Conservation (phyloP, 2,888 invertebrate genomes). For the Hirtodrosophila trivittata region DNA sequence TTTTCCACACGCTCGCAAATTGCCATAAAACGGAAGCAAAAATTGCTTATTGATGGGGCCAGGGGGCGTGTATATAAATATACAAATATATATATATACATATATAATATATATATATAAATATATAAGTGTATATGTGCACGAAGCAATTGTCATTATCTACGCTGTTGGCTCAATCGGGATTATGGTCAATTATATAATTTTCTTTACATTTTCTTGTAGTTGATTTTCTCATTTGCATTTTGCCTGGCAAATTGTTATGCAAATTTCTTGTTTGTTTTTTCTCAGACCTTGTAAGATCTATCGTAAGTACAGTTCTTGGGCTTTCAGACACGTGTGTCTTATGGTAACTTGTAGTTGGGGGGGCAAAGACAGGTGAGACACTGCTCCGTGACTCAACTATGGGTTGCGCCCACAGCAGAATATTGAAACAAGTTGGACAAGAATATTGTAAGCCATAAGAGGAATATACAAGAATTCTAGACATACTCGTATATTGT, state of each 20-base stretch:
- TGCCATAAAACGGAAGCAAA: conserved; percentile 60
- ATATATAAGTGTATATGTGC: neutral
- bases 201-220: conserved; percentile 54
- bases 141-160: conserved; percentile 54
- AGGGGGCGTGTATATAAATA: conserved; percentile 42
- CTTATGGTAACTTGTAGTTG: neutral
- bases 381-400: conserved; percentile 7
- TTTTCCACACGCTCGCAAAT: conserved; percentile 47
- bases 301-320: neutral
- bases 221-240: too few species aligned
- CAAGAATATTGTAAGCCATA: conserved; percentile 60
- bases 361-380: too few species aligned
- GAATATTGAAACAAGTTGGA: conserved; percentile 42
- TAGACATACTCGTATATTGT: neutral
- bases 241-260: conserved; percentile 58
- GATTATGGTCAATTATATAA: conserved; percentile 71
- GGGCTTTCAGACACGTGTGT: neutral
- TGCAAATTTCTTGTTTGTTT: conserved; percentile 61
- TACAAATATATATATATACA: conserved; percentile 6
- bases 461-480: conserved; percentile 24
- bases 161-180: conserved; percentile 39
- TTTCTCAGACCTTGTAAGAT: conserved; percentile 40
- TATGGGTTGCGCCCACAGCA: neutral
- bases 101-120: neutral
- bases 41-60: conserved; percentile 39